Base-by-base conservation (phyloP, 2,113 vertebrate genomes). In the Centrocercus urophasianus region DNA sequence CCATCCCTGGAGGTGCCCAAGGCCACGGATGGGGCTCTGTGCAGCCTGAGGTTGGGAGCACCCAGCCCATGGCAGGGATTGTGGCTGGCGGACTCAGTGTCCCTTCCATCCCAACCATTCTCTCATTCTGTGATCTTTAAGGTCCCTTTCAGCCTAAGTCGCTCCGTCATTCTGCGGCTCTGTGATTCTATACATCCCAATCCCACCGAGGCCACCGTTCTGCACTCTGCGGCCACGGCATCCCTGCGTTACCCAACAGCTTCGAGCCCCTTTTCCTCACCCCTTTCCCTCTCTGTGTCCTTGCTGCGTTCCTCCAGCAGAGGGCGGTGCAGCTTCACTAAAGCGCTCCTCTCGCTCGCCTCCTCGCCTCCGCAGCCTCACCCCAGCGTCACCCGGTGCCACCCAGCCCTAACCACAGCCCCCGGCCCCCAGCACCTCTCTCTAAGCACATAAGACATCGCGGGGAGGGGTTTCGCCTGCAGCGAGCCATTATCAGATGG, bases 251-350 rank as follows among this genome's bases (percentile, higher is more conserved):
- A 30, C 56, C 28, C 28, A 18, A 30, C 30, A 20, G 32, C 56
- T 32, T 19, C 7, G 56, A n/a, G 19, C 18, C 18, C 30, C 32
- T n/a, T 13, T n/a, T n/a, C 32, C 56, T n/a, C 56, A 10, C 32
- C 56, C 56, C 30, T 18, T 20, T 32, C 18, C 17, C 56, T n/a
- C 32, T 32, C 56, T 7, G 56, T n/a, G 79, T 56, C 9, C 50
- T 83, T 92, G 34, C 73, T 54, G 7, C 45, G 2, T 3, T 80
- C 61, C 66, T 91, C 96, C 98, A 96, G 96, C 95, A 98, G 98
- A 97, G 91, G 97, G 97, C 69, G 89, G 45, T 96, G 48, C 86
- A 92, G 76, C 79, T 91, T 91, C 79, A 93, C 43, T 80, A 79
- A 76, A 95, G 8, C 13, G 34, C 48, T 69, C 50, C 8, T 63